Base-by-base conservation (phyloP, 2,888 invertebrate species). In the Oxycera nigricornis region DNA sequence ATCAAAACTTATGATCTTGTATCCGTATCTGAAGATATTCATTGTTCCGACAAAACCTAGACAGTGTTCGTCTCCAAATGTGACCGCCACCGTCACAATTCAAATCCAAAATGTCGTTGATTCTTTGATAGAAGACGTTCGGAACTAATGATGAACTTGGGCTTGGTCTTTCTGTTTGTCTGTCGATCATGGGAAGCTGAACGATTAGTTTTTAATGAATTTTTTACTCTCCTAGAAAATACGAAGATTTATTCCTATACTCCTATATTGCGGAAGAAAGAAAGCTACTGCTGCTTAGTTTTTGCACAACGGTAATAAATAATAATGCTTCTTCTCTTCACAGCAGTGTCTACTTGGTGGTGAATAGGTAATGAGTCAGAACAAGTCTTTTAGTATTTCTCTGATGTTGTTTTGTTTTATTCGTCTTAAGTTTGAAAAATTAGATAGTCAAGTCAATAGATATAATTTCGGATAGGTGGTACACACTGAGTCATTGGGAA, bases 121-220 rank as follows among this genome's bases (percentile, higher is more conserved):
- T 61, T 31, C 31, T 57, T n/a, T 31, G 46, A 46, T 46, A 17
- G 17, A 46, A 46, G 61, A 30, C 31, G 61, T 7, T 30, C 30
- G 61, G 2, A n/a, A 31, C 31, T 61, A 31, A 61, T 28, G 28
- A 61, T 61, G 61, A 17, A 31, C 59, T 61, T 31, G 61, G 7
- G 61, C 31, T 17, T 20, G 2, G 61, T 20, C 31, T 31, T 22
- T 65, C 39, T 70, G 31, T 70, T 55, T 52, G 70, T 70, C 70
- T 70, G 70, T 70, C 70, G 70, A 70, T 70, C 70, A 70, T 70
- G 70, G 70, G 70, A 70, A 70, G 55, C 70, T 28, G 26, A 65
- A 52, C 70, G 17, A 52, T 70, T 55, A 55, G 55, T 55, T 70
- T 70, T 52, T 70, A 35, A 52, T 31, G 52, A 52, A 17, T 52